Evolutionary conservation across 1,140 invertebrate species (phyloP), one percentile per base, ranked within the genome.

Genomic region (Thaumatotibia leucotreta): DNA sequence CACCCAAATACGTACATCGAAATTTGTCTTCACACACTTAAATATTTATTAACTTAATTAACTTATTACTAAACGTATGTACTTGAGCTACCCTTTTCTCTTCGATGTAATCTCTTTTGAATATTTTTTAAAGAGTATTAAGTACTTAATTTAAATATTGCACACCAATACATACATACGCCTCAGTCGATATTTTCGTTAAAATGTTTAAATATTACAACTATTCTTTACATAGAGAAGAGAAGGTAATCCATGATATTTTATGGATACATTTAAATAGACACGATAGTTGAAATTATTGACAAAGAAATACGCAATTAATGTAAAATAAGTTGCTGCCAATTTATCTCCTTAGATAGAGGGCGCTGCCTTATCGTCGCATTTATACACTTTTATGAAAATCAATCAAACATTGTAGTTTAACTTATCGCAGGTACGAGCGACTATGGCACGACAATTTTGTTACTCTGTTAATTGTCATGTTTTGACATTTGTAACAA

Each of bases 101-200:
- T 58, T 58, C 52, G 52, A 58, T 27, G 52, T 58, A 0, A 14
- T n/a, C 23, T 8, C 52, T 27, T 29, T 1, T 58, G 52, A 58
- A 58, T 58, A 27, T 29, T 14, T 8, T 10, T 0, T 29, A 58
- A 58, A 58, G 52, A 58, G 52, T 58, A 58, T 58, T 27, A 58
- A 58, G 52, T 58, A 58, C 23, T 27, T 58, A 27, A 52, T 52
- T 11, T 24, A 27, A 45, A 20, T 45, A 58, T 58, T 58, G 27
- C 52, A 58, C 52, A 58, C 52, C 24, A 27, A 58, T 58, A 24
- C 52, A 58, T 58, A 24, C 52, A 27, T 8, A 58, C 11, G 24
- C 6, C 29, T 33, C 61, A 63, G 52, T 58, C 52, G 24, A 58
- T 29, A 9, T 58, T 58, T 20, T 45, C 39, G 39, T 67, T 69